A percentile compares a stretch with the other conserved stretches of the same genome.
Conservation (phyloP, 2,113 vertebrate genomes). For the Hydrochoerus hydrochaeris region DNA sequence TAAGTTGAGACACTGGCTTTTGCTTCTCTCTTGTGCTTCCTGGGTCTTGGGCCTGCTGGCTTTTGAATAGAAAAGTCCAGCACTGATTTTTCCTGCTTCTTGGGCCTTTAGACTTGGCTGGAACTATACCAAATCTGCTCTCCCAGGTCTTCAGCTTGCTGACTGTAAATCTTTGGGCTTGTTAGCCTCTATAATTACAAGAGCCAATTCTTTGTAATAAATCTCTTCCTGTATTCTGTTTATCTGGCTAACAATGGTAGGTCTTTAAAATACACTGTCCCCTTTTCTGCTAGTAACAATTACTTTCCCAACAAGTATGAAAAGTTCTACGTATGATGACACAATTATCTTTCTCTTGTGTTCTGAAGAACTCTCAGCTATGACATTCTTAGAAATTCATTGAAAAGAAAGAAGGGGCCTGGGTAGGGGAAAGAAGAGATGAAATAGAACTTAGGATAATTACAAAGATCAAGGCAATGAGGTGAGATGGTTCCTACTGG, state of each 20-base stretch:
- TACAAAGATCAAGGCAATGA: neutral
- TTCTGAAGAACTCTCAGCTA: conserved; percentile 35
- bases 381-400: neutral
- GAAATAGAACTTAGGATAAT: neutral
- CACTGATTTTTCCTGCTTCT: neutral
- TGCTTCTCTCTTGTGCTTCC: neutral
- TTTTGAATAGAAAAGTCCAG: neutral
- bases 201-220: neutral
- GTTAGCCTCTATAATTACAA: neutral
- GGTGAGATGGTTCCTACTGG: neutral
- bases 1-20: neutral
- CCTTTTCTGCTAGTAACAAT: neutral
- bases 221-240: neutral
- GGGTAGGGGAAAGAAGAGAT: neutral
- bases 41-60: neutral
- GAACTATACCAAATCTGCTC: neutral
- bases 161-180: neutral
- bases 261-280: neutral
- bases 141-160: neutral
- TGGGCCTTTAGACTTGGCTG: neutral
- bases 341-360: neutral
- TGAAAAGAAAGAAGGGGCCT: neutral
- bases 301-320: neutral
- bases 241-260: neutral
- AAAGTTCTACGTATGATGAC: neutral